Conservation (phyloP, 1,140 invertebrate species). For the Apis laboriosa region DNA sequence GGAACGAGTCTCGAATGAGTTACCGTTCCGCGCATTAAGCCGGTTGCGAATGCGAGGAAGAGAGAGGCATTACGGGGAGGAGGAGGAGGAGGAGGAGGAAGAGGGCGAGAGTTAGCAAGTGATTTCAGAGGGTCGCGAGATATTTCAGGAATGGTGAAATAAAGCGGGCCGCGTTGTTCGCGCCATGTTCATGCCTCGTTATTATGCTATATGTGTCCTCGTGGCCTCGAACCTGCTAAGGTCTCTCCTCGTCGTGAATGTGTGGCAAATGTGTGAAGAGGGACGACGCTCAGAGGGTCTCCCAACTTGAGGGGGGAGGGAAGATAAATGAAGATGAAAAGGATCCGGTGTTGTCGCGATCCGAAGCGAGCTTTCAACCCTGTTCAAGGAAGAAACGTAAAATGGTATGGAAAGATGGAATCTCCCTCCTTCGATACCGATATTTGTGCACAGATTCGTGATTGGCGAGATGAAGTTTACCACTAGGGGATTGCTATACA, state of each 20-base stretch:
- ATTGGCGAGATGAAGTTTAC: no score
- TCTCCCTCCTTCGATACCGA: no score
- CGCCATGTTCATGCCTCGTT: slow-evolving; percentile 59
- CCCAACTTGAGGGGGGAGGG: not conserved
- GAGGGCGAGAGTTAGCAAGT: slow-evolving; percentile 50
- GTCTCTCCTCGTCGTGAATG: slow-evolving; percentile 47
- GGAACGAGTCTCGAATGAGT: slow-evolving; percentile 58
- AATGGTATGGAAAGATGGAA: no score
- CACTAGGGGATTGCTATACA: no score
- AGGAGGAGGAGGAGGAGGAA: not conserved
- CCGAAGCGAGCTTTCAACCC: slow-evolving; percentile 21
- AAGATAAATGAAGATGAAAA: slow-evolving; percentile 51
- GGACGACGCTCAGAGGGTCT: slow-evolving; percentile 5
- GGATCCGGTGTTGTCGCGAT: slow-evolving; percentile 26
- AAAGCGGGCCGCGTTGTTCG: slow-evolving; percentile 60
- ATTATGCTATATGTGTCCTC: slow-evolving; percentile 63
- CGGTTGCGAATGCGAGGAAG: slow-evolving; percentile 29
- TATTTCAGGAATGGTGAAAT: slow-evolving; percentile 64
- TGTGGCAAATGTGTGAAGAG: slow-evolving; percentile 46
- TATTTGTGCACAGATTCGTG: no score
- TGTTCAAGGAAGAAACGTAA: not conserved
- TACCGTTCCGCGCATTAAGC: slow-evolving; percentile 53
- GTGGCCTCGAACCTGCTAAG: slow-evolving; percentile 54
- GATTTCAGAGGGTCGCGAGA: slow-evolving; percentile 62
- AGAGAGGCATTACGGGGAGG: not conserved